phyloP scores from a whole-genome alignment of 2,113 vertebrate genomes.

The Bufo bufo region DNA sequence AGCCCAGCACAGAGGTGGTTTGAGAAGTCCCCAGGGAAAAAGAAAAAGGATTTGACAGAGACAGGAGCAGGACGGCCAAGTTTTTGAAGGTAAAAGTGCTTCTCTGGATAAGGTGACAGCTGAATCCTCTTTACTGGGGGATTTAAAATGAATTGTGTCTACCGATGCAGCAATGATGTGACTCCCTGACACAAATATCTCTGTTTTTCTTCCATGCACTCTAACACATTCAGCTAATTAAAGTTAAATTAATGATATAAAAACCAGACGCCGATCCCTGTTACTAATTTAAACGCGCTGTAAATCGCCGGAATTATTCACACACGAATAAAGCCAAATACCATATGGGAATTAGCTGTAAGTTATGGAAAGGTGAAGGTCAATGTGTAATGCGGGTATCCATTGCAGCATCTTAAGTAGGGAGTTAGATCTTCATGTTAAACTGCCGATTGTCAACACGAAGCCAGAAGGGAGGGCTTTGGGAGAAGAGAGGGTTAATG shows the following conservation, averaged over 20 bases:
- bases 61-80: conserved; percentile 82
- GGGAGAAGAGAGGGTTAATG: conserved; percentile 14
- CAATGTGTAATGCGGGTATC: conserved; percentile 62
- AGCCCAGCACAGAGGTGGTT: conserved; percentile 75
- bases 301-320: conserved; percentile 80
- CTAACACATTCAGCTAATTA: conserved; percentile 86
- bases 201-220: conserved; percentile 80
- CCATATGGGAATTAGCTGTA: conserved; percentile 63
- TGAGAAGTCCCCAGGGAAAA: conserved; percentile 80
- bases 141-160: conserved; percentile 90
- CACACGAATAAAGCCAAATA: conserved; percentile 77
- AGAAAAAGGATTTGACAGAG: conserved; percentile 76
- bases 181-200: conserved; percentile 86
- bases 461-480: conserved; percentile 5
- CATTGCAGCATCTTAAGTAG: conserved; percentile 50
- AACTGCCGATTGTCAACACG: conserved; percentile 56
- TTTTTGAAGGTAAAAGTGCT: conserved; percentile 87
- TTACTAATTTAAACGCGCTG: conserved; percentile 78
- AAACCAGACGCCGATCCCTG: conserved; percentile 68
- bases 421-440: conserved; percentile 47
- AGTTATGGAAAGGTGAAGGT: conserved; percentile 59
- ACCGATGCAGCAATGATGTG: conserved; percentile 76
- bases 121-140: conserved; percentile 82
- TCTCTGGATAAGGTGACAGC: conserved; percentile 85
- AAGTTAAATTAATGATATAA: conserved; percentile 85